Evolutionary conservation across 2,888 invertebrate species (phyloP).

Genomic region (Polydrusus tereticollis): DNA sequence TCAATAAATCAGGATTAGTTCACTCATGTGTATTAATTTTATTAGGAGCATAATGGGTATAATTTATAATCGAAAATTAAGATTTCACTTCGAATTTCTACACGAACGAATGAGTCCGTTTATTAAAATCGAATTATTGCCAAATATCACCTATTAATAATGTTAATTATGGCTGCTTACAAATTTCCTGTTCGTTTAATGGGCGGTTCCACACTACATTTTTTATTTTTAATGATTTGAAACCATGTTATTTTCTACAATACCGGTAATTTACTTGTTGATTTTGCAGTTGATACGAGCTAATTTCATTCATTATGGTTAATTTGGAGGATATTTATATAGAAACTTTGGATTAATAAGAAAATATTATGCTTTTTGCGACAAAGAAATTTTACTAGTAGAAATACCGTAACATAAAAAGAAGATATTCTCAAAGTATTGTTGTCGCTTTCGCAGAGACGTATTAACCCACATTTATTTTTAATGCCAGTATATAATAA

Average conservation of each 20-base stretch:
- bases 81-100: slow-evolving; percentile 5
- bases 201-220: slow-evolving; percentile 13
- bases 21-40: too few relatives aligned
- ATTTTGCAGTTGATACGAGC: slow-evolving; percentile 1
- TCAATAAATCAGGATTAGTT: too few relatives aligned
- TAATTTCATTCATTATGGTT: slow-evolving; percentile 1
- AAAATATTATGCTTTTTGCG: too few relatives aligned
- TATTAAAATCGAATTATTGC: slow-evolving; percentile 21
- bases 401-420: too few relatives aligned
- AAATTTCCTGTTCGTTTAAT: slow-evolving; percentile 22
- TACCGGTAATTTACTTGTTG: slow-evolving; percentile 15
- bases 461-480: too few relatives aligned
- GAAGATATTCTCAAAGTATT: too few relatives aligned
- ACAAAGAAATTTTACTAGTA: too few relatives aligned
- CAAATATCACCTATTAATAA: slow-evolving; percentile 27
- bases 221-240: slow-evolving; percentile 25
- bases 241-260: slow-evolving; percentile 6
- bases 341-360: not conserved
- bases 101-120: not conserved
- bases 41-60: not conserved
- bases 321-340: slow-evolving; percentile 6
- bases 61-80: slow-evolving; percentile 24
- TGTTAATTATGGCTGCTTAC: slow-evolving; percentile 3
- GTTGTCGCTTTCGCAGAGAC: too few relatives aligned
- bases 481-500: too few relatives aligned